Percentiles rank a stretch among this genome's conserved stretches.
Conservation (phyloP, 2,888 invertebrate genomes). For the Anoplius nigerrimus region DNA sequence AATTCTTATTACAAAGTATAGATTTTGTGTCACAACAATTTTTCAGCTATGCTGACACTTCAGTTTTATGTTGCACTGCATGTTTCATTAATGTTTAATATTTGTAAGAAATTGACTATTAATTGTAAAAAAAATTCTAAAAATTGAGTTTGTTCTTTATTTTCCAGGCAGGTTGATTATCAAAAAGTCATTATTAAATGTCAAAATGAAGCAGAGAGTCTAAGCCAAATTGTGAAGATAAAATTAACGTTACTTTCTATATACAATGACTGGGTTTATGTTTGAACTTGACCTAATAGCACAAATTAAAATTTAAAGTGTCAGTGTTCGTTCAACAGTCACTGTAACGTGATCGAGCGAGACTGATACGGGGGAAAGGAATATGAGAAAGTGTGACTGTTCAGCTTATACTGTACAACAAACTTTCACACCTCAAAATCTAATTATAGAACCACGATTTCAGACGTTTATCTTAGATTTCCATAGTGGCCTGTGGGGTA, state of each 20-base stretch:
- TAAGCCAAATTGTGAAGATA: conserved; percentile 43
- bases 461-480: conserved; percentile 52
- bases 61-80: neutral
- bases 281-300: conserved; percentile 64
- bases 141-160: too few relatives aligned
- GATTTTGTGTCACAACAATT: neutral
- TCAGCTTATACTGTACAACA: conserved; percentile 35
- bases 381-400: conserved; percentile 14
- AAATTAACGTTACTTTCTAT: conserved; percentile 55
- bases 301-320: conserved; percentile 35
- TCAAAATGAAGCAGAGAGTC: conserved; percentile 16
- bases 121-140: too few relatives aligned
- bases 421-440: conserved; percentile 49
- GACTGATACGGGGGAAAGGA: neutral
- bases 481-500: conserved; percentile 38
- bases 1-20: too few relatives aligned
- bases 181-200: neutral
- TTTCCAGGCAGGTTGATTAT: too few relatives aligned
- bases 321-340: conserved; percentile 5
- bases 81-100: neutral
- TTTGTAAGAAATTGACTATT: neutral
- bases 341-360: neutral
- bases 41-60: neutral
- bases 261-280: conserved; percentile 54
- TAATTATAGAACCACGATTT: conserved; percentile 60